phyloP scores from a whole-genome alignment of 2,888 invertebrate genomes.

The Lasioglossum villosulum region DNA sequence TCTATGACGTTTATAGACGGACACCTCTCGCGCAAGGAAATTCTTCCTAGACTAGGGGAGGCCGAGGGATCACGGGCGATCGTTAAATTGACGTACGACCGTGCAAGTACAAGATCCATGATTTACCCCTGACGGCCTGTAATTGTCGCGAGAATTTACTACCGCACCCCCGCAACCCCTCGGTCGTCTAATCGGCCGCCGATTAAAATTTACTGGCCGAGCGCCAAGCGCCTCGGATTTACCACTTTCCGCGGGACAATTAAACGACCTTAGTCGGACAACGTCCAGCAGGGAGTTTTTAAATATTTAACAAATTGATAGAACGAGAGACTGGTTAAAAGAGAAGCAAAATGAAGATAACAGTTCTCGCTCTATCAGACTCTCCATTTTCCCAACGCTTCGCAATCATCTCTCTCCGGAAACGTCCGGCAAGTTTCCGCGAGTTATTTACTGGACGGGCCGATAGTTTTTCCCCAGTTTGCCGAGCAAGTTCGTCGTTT shows the following conservation, averaged over 20 bases:
- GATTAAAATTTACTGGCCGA: constrained; percentile 20
- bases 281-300: not conserved
- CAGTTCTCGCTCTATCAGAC: not conserved
- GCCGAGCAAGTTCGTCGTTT: not conserved
- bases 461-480: constrained; percentile 5
- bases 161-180: not conserved
- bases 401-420: not conserved
- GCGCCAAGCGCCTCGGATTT: not conserved
- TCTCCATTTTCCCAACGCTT: not conserved
- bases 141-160: constrained; percentile 52
- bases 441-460: not conserved
- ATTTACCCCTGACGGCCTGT: constrained; percentile 49
- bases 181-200: not conserved
- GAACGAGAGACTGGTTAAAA: not conserved
- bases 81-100: constrained; percentile 45
- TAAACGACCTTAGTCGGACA: not conserved
- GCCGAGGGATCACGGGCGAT: constrained; percentile 59
- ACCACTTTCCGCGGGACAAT: not conserved
- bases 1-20: constrained; percentile 82
- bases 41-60: constrained; percentile 73
- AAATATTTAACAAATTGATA: not conserved
- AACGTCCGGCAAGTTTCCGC: not conserved
- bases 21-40: constrained; percentile 74
- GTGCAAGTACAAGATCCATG: constrained; percentile 13
- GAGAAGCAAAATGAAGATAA: not conserved